These are phyloP conservation scores for Mya arenaria DNA, from an alignment of 1,140 invertebrate species.

Conservation along the genomic window DNA sequence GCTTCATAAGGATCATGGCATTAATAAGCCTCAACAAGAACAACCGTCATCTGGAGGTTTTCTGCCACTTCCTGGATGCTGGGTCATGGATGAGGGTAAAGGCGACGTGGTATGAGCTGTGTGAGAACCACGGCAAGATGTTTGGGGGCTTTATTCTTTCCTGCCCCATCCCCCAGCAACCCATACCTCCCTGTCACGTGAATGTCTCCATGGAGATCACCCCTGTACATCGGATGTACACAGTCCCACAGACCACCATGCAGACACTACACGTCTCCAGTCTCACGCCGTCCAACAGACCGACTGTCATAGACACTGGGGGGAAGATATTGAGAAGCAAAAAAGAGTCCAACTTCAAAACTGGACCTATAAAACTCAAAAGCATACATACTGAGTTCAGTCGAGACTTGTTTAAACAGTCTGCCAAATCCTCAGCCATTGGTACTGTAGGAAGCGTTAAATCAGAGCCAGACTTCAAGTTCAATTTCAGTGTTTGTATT, in stretches of 20 bases:
- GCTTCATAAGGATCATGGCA: conserved; percentile 61
- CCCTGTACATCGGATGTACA: background rate
- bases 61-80: conserved; percentile 54
- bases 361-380: background rate
- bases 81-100: background rate
- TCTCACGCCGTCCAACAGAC: background rate
- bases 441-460: background rate
- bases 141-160: conserved; percentile 76
- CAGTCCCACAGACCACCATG: background rate
- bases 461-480: too few species aligned
- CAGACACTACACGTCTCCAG: background rate
- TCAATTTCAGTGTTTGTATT: conserved; percentile 72
- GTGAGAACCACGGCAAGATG: conserved; percentile 76
- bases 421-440: background rate
- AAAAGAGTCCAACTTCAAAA: background rate
- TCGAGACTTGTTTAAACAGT: too few species aligned
- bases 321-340: too few species aligned
- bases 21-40: conserved; percentile 41
- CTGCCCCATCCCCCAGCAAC: conserved; percentile 60
- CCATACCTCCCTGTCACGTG: conserved; percentile 51
- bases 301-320: background rate
- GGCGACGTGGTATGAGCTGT: conserved; percentile 68
- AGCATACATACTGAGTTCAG: background rate
- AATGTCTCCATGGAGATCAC: conserved; percentile 31
- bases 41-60: conserved; percentile 45